A percentile compares a stretch with the other conserved stretches of the same genome.
These are phyloP conservation scores for Onychomys leucogaster DNA, from an alignment of 2,797 vertebrate species.

Conservation along the genomic window DNA sequence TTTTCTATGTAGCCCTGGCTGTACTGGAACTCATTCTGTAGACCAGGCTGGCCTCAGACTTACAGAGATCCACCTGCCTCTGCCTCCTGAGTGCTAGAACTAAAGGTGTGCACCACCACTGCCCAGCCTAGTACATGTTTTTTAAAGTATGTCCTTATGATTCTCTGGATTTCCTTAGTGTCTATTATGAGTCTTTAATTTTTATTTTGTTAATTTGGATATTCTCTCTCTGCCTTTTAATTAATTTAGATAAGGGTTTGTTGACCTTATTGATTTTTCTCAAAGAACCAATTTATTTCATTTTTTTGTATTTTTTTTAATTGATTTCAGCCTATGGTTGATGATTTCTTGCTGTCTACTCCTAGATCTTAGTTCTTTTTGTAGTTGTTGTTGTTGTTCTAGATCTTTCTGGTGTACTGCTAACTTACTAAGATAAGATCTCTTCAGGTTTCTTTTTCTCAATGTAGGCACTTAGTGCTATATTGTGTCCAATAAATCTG, in stretches of 20 bases:
- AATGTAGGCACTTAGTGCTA: not conserved
- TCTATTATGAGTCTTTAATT: not conserved
- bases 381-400: not conserved
- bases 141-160: not conserved
- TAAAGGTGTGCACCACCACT: not conserved
- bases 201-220: not conserved
- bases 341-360: not conserved
- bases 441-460: not conserved
- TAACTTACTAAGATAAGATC: not conserved
- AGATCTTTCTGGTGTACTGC: not conserved
- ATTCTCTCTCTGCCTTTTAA: not conserved
- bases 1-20: not conserved
- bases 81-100: not conserved
- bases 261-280: not conserved
- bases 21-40: not conserved
- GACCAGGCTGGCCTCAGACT: not conserved
- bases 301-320: not conserved
- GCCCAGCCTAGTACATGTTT: not conserved
- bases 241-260: not conserved
- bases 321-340: not conserved
- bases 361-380: not conserved
- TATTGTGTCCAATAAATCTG: not conserved
- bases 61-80: not conserved
- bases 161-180: not conserved
- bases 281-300: not conserved